Base-by-base conservation (phyloP, 2,113 vertebrate species). In the Rhabdomys dilectus region DNA sequence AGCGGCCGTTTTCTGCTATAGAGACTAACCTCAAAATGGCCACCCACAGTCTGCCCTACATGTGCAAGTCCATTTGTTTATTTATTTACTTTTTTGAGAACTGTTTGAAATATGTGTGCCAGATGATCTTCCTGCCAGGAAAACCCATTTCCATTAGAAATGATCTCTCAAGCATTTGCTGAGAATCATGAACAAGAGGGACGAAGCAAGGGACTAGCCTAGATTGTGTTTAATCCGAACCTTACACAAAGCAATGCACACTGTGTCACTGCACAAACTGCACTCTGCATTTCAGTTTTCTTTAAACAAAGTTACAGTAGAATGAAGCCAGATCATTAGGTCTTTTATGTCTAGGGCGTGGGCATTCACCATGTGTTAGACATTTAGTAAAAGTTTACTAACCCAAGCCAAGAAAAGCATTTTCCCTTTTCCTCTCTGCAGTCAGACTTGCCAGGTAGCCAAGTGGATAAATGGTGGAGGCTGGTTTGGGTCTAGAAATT, bases 11-110 rank as follows among this genome's bases (percentile, higher is more conserved):
- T 92, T n/a, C 36, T 76, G 39, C 92, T 15, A 29, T 66, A 34
- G 19, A 93, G 60, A 73, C 31, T 92, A 80, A 92, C 72, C 68
- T 96, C 88, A 68, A 60, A 87, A 84, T 93, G 94, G 70, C 95
- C 88, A 97, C 95, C 45, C 92, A 95, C 56, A 42, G 16, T 95
- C 72, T 87, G 21, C 29, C 94, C 48, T 51, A 75, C 51, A 70
- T 64, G 29, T 39, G 62, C 4, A 72, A 93, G 39, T 5, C 4
- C 17, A 84, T 70, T 82, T 93, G 64, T 91, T 94, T 96, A 93
- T 96, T 96, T 96, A 93, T 88, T 96, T 95, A 80, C 88, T 91
- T 95, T 48, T 84, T 93, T 84, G 73, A n/a, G 31, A 95, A 87
- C 75, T 81, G 39, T 24, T 95, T 73, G 78, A 92, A 95, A 95